phyloP scores from a whole-genome alignment of 2,888 invertebrate genomes.

The Acleris emargana region DNA sequence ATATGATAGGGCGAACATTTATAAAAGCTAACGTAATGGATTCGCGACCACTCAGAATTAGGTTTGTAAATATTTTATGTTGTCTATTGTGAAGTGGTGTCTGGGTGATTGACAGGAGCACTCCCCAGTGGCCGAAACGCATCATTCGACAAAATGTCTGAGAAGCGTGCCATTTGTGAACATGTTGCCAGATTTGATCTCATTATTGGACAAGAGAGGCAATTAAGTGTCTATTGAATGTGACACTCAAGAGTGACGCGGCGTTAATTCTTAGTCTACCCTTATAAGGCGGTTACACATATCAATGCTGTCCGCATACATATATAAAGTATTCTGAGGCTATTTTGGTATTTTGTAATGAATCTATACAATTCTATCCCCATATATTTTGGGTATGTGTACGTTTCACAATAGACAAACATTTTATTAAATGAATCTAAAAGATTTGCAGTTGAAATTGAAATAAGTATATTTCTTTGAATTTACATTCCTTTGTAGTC shows the following conservation, averaged over 20 bases:
- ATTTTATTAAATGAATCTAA: too few relatives aligned
- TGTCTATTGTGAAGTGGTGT: conserved; percentile 64
- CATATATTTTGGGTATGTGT: too few relatives aligned
- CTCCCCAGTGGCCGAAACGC: conserved; percentile 56
- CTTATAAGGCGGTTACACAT: too few relatives aligned
- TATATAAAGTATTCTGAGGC: too few relatives aligned
- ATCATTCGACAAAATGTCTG: conserved; percentile 39
- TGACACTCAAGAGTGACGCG: conserved; percentile 2
- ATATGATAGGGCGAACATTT: conserved; percentile 62
- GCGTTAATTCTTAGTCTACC: neutral
- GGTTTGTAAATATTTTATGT: conserved; percentile 80
- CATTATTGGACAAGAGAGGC: conserved; percentile 23
- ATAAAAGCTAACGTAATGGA: conserved; percentile 74
- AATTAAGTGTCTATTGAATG: conserved; percentile 30
- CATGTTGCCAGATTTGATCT: conserved; percentile 34
- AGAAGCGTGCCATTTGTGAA: conserved; percentile 29
- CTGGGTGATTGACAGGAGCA: conserved; percentile 71
- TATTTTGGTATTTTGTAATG: too few relatives aligned
- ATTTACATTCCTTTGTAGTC: neutral
- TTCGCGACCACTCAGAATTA: conserved; percentile 74
- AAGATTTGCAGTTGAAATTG: neutral
- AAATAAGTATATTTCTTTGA: conserved; percentile 17
- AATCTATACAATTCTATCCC: too few relatives aligned
- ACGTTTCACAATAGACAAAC: too few relatives aligned
- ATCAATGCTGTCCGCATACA: too few relatives aligned